Percentiles rank a stretch among this genome's conserved stretches.
Conservation (phyloP, 2,888 invertebrate species). For the Trileptium ribeirensis region DNA sequence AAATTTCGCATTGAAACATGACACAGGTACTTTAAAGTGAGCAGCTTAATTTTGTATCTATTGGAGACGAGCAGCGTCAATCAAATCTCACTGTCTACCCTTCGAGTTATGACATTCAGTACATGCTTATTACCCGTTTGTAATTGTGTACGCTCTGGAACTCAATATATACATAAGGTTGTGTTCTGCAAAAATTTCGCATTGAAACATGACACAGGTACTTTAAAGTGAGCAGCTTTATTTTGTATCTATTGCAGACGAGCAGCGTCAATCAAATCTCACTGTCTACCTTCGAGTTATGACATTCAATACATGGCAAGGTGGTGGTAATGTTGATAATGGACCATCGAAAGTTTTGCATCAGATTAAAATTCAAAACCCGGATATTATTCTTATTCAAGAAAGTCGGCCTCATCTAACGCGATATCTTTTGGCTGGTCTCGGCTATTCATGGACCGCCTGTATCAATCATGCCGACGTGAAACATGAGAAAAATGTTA, state of each 20-base stretch:
- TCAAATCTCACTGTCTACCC: background rate
- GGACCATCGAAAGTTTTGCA: conserved; percentile 3
- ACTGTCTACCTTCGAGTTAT: conserved; percentile 3
- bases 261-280: no score
- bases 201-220: no score
- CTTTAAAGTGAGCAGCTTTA: no score
- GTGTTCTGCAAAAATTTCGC: no score
- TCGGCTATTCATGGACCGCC: background rate
- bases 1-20: no score
- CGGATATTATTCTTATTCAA: conserved; percentile 13
- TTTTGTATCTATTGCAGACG: no score
- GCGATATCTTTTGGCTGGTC: background rate
- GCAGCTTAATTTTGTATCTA: no score
- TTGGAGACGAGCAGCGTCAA: no score
- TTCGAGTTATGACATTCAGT: conserved; percentile 13
- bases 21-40: no score
- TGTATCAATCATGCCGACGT: background rate
- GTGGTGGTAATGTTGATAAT: background rate
- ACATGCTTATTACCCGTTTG: no score
- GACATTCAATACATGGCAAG: conserved; percentile 15
- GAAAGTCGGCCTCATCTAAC: background rate
- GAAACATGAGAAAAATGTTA: background rate
- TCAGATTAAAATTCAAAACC: background rate
- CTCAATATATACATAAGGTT: no score
- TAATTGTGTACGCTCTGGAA: no score